These are phyloP conservation scores for Orius laevigatus DNA, from an alignment of 1,140 invertebrate genomes.

Conservation along the genomic window DNA sequence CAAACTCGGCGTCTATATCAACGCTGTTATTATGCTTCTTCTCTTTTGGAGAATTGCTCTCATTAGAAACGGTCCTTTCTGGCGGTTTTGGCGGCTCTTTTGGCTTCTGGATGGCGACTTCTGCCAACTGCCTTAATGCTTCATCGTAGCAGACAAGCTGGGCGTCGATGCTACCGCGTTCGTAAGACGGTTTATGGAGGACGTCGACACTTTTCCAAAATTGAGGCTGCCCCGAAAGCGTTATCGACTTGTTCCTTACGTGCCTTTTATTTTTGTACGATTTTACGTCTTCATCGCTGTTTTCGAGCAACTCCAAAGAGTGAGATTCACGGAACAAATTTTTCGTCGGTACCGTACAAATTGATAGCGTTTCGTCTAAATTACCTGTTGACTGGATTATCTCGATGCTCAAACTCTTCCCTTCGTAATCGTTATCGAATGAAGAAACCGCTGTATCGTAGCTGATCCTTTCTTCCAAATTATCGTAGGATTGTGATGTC, in stretches of 20 bases:
- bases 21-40: no score
- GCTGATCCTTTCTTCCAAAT: constrained; percentile 15
- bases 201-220: constrained; percentile 20
- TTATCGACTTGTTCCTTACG: constrained; percentile 19
- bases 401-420: constrained; percentile 16
- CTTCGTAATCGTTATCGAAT: constrained; percentile 13
- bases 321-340: constrained; percentile 19
- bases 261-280: constrained; percentile 17
- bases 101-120: constrained; percentile 12
- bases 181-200: constrained; percentile 4
- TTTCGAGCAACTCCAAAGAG: constrained; percentile 20
- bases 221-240: constrained; percentile 13
- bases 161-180: constrained; percentile 20
- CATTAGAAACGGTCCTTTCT: not conserved
- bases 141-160: constrained; percentile 24
- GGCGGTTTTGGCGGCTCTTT: constrained; percentile 9
- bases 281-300: not conserved
- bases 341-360: constrained; percentile 17
- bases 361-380: constrained; percentile 15
- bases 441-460: constrained; percentile 12
- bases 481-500: constrained; percentile 17
- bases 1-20: no score
- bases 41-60: no score
- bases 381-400: constrained; percentile 16
- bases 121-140: constrained; percentile 22